These are phyloP conservation scores for Megastigmus dorsalis DNA, from an alignment of 2,888 invertebrate genomes.

Conservation along the genomic window DNA sequence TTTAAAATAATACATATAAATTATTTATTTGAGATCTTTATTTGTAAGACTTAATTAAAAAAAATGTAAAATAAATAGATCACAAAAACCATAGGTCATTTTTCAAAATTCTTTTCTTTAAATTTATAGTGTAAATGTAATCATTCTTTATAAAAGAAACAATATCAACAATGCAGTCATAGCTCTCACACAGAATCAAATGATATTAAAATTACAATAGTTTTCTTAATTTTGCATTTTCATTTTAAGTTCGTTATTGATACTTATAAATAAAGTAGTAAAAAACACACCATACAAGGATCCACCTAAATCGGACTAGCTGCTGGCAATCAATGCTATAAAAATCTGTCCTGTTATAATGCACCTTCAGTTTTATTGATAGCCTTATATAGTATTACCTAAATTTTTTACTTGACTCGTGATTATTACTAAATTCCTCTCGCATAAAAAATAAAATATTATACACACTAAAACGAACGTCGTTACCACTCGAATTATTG, in stretches of 20 bases:
- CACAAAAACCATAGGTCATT: slow-evolving; percentile 35
- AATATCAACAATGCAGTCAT: background rate
- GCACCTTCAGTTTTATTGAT: slow-evolving; percentile 40
- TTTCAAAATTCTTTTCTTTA: slow-evolving; percentile 1
- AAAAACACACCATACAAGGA: slow-evolving; percentile 33
- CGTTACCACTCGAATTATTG: slow-evolving; percentile 57
- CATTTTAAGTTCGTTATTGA: slow-evolving; percentile 13
- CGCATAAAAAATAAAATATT: slow-evolving; percentile 63
- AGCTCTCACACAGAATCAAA: slow-evolving; percentile 6
- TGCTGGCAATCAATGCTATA: slow-evolving; percentile 36
- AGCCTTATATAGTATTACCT: slow-evolving; percentile 35
- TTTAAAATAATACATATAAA: slow-evolving; percentile 9
- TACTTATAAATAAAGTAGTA: slow-evolving; percentile 9
- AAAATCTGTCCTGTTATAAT: slow-evolving; percentile 44
- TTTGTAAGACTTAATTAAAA: background rate
- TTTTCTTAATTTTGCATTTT: background rate
- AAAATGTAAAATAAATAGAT: slow-evolving; percentile 21
- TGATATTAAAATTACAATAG: background rate
- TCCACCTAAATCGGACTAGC: slow-evolving; percentile 42
- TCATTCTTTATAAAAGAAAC: slow-evolving; percentile 19
- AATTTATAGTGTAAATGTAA: slow-evolving; percentile 35
- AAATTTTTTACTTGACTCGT: slow-evolving; percentile 35
- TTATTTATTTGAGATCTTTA: slow-evolving; percentile 22
- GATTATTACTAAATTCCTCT: slow-evolving; percentile 54
- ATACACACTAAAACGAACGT: slow-evolving; percentile 63